Percentiles rank a stretch among this genome's conserved stretches.
phyloP scores from a whole-genome alignment of 53 echinoderm and acorn worm genomes.

The Echinometra lucunter region DNA sequence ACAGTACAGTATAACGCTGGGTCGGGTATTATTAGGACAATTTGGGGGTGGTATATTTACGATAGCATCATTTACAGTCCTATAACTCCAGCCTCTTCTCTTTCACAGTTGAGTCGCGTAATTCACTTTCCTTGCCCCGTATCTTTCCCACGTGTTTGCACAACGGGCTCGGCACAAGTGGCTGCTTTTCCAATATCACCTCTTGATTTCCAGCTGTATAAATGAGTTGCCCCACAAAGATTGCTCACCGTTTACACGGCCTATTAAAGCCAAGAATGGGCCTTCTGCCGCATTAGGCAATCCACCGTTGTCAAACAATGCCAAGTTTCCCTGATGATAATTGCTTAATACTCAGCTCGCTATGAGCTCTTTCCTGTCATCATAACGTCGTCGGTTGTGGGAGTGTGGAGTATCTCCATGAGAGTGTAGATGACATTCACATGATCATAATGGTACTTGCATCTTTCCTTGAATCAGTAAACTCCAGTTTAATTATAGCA shows the following conservation, averaged over 20 bases:
- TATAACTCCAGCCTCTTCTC: not conserved
- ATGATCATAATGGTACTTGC: not conserved
- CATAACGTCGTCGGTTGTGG: not conserved
- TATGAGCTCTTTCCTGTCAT: not conserved
- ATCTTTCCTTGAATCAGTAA: not conserved
- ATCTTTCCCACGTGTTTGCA: not conserved
- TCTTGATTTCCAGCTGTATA: not conserved
- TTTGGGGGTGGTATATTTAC: not conserved
- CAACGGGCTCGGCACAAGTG: not conserved
- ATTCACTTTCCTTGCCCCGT: not conserved
- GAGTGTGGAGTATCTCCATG: not conserved
- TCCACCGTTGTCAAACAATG: conserved; percentile 1
- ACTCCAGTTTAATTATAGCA: not conserved
- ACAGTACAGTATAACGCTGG: not conserved
- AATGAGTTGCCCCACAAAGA: not conserved
- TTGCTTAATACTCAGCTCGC: not conserved
- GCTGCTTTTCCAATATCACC: not conserved
- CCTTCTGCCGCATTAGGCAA: conserved; percentile 1
- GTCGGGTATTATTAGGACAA: not conserved
- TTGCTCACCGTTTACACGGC: not conserved
- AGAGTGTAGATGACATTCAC: not conserved
- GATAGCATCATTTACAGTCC: not conserved
- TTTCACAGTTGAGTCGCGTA: not conserved
- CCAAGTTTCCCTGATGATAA: not conserved
- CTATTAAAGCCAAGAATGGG: conserved; percentile 21